phyloP scores from a whole-genome alignment of 1,140 invertebrate genomes.

The Nasonia giraulti region DNA sequence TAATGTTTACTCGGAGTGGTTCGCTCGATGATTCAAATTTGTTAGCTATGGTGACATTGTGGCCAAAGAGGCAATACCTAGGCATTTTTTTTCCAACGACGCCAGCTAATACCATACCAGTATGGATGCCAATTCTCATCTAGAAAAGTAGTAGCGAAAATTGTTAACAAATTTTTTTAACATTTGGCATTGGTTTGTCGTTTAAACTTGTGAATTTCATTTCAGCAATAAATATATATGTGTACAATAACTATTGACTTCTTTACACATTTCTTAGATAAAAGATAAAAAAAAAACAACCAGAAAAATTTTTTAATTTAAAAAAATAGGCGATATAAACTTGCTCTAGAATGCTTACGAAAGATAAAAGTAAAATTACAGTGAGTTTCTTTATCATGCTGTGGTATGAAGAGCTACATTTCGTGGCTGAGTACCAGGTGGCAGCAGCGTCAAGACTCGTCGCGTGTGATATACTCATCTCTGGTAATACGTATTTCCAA shows the following conservation, averaged over 20 bases:
- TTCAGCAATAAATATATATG: too few relatives aligned
- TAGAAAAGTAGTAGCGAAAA: constrained; percentile 68
- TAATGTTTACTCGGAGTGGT: constrained; percentile 91
- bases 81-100: constrained; percentile 95
- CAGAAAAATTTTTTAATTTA: too few relatives aligned
- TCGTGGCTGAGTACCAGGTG: not conserved
- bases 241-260: too few relatives aligned
- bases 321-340: not conserved
- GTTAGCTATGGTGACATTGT: constrained; percentile 95
- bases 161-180: not conserved
- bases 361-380: not conserved
- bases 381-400: not conserved
- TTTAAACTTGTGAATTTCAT: too few relatives aligned
- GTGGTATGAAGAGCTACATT: not conserved
- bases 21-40: constrained; percentile 96
- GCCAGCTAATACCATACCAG: constrained; percentile 90
- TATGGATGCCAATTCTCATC: constrained; percentile 96
- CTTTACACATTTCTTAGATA: too few relatives aligned
- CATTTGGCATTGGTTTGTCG: too few relatives aligned
- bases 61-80: constrained; percentile 92
- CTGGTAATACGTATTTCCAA: not conserved
- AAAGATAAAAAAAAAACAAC: too few relatives aligned
- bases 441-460: not conserved
- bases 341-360: not conserved
- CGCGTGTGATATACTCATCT: not conserved